These are phyloP conservation scores for Plebejus melissa DNA, from an alignment of 2,888 invertebrate genomes.

Conservation along the genomic window DNA sequence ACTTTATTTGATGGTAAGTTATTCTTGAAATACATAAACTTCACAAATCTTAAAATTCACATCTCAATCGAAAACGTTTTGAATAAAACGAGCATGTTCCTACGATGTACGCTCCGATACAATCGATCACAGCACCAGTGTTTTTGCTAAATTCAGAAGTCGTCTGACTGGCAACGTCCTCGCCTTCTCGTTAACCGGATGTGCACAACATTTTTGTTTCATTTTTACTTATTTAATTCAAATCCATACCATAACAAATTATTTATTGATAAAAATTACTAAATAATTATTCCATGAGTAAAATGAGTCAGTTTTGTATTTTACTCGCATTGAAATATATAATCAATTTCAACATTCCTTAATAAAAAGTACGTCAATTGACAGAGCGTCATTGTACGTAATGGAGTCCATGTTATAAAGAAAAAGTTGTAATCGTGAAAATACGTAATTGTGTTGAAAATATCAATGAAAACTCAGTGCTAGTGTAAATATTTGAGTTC, in stretches of 20 bases:
- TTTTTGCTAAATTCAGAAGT: constrained; percentile 73
- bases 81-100: background rate
- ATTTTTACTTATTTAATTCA: constrained; percentile 21
- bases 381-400: constrained; percentile 82
- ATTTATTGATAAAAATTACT: background rate
- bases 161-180: constrained; percentile 71
- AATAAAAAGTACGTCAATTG: constrained; percentile 57
- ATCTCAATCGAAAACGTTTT: background rate
- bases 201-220: constrained; percentile 36
- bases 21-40: no score
- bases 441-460: constrained; percentile 52
- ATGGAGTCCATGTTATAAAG: constrained; percentile 79
- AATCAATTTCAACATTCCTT: constrained; percentile 52
- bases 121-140: constrained; percentile 31
- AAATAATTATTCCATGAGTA: background rate
- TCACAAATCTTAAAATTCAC: background rate
- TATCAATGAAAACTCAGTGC: constrained; percentile 58
- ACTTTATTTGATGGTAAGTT: background rate
- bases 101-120: background rate
- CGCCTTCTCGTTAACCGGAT: constrained; percentile 52
- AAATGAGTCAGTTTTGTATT: background rate
- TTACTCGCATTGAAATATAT: background rate
- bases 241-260: no score
- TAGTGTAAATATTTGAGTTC: constrained; percentile 54
- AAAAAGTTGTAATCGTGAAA: constrained; percentile 54